phyloP scores from a whole-genome alignment of 2,797 vertebrate genomes.

The Karalla daura region DNA sequence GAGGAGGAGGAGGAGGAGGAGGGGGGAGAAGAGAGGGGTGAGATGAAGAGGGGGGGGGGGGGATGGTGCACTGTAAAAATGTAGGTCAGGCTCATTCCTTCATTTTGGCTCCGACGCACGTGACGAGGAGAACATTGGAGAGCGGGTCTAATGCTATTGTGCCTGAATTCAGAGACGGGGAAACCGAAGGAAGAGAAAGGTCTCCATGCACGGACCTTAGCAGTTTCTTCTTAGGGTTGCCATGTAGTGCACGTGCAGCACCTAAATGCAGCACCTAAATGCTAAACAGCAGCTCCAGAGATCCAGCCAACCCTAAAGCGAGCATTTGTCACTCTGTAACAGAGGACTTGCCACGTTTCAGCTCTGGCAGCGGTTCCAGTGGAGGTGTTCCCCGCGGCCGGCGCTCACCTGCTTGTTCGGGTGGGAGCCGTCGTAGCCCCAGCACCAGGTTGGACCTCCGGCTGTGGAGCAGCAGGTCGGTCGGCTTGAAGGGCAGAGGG shows the following conservation, averaged over 20 bases:
- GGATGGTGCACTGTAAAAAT: constrained; percentile 65
- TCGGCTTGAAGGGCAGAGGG: constrained; percentile 90
- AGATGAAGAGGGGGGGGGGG: constrained; percentile 12
- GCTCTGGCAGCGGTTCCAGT: no score
- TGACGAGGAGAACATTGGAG: constrained; percentile 44
- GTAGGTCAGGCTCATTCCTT: constrained; percentile 75
- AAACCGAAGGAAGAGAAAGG: constrained; percentile 31
- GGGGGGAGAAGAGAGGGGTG: constrained; percentile 14
- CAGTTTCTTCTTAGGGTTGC: not conserved
- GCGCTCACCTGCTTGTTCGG: constrained; percentile 91
- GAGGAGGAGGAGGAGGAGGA: constrained; percentile 41
- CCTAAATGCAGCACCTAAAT: not conserved
- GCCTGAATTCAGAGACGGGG: constrained; percentile 19
- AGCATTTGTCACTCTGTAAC: not conserved
- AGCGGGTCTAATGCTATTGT: constrained; percentile 13
- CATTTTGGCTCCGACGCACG: constrained; percentile 50
- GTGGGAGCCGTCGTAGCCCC: constrained; percentile 93
- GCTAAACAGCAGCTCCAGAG: not conserved
- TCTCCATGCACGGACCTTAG: not conserved
- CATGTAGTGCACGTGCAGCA: not conserved
- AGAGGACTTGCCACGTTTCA: no score
- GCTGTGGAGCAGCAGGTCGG: constrained; percentile 93
- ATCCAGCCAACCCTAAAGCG: not conserved
- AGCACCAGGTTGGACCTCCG: constrained; percentile 88
- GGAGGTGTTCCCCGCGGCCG: no score